Conservation (phyloP, 1,140 invertebrate species). For the Frieseomelitta varia region DNA sequence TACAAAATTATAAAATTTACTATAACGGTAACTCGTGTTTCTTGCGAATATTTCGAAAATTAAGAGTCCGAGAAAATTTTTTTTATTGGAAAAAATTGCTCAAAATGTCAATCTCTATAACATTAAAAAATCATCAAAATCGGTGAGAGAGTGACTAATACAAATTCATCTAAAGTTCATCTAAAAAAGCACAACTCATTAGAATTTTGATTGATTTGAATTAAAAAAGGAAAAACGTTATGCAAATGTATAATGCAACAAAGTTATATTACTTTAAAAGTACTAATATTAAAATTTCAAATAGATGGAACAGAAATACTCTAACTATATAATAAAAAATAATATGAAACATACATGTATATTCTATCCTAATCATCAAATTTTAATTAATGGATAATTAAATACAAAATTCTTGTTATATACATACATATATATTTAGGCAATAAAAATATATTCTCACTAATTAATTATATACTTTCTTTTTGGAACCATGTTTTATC, state of each 20-base stretch:
- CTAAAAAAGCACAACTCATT: neutral
- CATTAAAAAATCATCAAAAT: too few species aligned
- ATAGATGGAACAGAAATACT: conserved; percentile 72
- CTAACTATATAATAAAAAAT: conserved; percentile 61
- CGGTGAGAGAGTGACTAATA: too few species aligned
- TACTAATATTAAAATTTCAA: conserved; percentile 37
- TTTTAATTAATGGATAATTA: conserved; percentile 58
- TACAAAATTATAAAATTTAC: too few species aligned
- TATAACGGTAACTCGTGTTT: too few species aligned
- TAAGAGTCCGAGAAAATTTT: too few species aligned
- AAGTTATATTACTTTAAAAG: neutral
- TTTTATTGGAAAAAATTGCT: too few species aligned
- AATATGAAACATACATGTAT: conserved; percentile 41
- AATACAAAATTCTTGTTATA: conserved; percentile 22
- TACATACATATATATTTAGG: conserved; percentile 12
- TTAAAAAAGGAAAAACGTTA: neutral
- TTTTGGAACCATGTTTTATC: neutral
- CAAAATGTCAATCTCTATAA: too few species aligned
- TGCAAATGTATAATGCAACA: too few species aligned
- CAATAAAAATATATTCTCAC: conserved; percentile 4
- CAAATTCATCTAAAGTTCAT: too few species aligned
- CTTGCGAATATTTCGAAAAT: too few species aligned
- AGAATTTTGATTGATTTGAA: neutral
- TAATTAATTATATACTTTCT: conserved; percentile 1
- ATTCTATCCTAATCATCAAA: conserved; percentile 65